Base-by-base conservation (phyloP, 2,113 vertebrate genomes). In the Oryzias melastigma region DNA sequence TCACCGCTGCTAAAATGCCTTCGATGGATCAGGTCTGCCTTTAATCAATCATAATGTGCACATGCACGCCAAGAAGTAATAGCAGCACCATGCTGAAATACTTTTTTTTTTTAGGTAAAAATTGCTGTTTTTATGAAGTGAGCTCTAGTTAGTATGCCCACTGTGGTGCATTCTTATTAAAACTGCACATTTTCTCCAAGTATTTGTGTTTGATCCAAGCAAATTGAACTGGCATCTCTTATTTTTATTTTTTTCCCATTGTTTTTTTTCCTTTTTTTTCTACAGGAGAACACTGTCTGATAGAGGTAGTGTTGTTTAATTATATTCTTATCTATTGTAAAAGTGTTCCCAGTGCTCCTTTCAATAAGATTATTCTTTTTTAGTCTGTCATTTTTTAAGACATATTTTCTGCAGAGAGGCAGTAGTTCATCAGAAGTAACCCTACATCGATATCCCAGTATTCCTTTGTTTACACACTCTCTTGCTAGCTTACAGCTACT, bases 221-320 rank as follows among this genome's bases (percentile, higher is more conserved):
- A 51, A 71, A 70, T 27, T 35, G 12, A 46, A 27, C 59, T 27
- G 18, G 52, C 59, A 50, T 55, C 54, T 24, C 5, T 20, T 42
- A 2, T 29, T 14, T 5, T 7, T 17, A n/a, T 1, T 1, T 12
- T 17, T 16, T 42, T 41, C 19, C 12, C n/a, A 5, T 29, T n/a
- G 42, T 7, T 65, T 42, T 50, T 27, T 40, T 19, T 27, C 4
- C 13, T 22, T 5, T 20, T n/a, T 17, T 61, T 41, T 70, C 35
- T 67, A 3, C 65, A 27, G 54, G n/a, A 52, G 46, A 51, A 60
- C 58, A 42, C 57, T 48, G 35, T 70, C 85, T 79, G 57, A 79
- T 46, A 85, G 78, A 69, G 85, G 80, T 83, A 83, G 71, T 75
- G 75, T 68, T 73, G 77, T 27, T 5, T 5, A 27, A 27, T 5